Base-by-base conservation (phyloP, 2,888 invertebrate genomes). In the Resseliella maxima region DNA sequence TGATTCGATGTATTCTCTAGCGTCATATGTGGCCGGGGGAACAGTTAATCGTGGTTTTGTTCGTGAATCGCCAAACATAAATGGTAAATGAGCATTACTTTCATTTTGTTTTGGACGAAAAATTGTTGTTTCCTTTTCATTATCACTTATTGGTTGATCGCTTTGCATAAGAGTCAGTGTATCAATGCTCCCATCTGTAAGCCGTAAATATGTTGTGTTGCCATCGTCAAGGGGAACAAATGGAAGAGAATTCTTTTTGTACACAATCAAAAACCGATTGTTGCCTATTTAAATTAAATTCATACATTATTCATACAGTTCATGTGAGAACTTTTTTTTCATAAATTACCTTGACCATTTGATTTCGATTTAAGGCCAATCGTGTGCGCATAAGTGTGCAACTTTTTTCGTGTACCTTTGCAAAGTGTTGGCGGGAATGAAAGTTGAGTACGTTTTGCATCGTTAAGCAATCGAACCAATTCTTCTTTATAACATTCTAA, bases 301-400 rank as follows among this genome's bases (percentile, higher is more conserved):
- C 10, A 72, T 15, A n/a, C n/a, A n/a, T n/a, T n/a, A n/a, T n/a
- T n/a, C n/a, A n/a, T n/a, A n/a, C n/a, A n/a, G n/a, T n/a, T n/a
- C n/a, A 50, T 50, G 50, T 50, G 10, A 50, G 15, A 45, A 38
- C 12, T 59, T 81, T 0, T 18, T 41, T 41, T 41, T 85, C 54
- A 15, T 50, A 87, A 38, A 50, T 24, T 90, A 95, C 95, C 93
- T 92, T 93, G 96, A 92, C 97, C 97, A 91, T 94, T 93, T 89
- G 96, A 97, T 91, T 95, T 96, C 1, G 96, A 96, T 89, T 95
- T 94, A 6, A 83, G 83, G 8, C 83, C 83, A n/a, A 83, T 8
- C 5, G 6, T 38, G 18, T 38, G 21, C 5, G 83, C 83, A 38
- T 38, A 38, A 1, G 1, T 38, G 12, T 83, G 83, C 2, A 83